Percentiles rank a stretch among this genome's conserved stretches.
phyloP scores from a whole-genome alignment of 1,140 invertebrate genomes.

The Trinorchestia longiramus region DNA sequence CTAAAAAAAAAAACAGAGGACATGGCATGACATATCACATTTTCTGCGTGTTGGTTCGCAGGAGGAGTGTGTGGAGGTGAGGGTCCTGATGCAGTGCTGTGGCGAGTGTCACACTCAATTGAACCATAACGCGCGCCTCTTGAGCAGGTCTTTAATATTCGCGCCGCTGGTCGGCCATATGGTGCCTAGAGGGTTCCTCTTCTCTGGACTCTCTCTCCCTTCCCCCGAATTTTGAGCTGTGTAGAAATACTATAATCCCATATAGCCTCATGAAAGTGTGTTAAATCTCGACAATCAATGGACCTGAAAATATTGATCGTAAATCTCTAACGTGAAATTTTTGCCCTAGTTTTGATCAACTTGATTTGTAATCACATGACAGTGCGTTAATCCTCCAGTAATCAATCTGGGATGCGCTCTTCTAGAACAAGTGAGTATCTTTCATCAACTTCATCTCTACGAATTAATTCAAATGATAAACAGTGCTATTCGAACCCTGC shows the following conservation, averaged over 20 bases:
- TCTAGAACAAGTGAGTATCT: too few species aligned
- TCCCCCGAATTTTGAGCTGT: not conserved
- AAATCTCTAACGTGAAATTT: not conserved
- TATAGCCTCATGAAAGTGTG: not conserved
- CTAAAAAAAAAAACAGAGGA: too few species aligned
- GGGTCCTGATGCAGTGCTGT: not conserved
- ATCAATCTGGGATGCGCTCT: too few species aligned
- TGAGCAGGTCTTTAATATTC: constrained; percentile 8
- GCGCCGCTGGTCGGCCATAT: not conserved
- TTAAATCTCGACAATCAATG: not conserved
- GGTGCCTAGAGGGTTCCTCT: not conserved
- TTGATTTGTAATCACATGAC: not conserved
- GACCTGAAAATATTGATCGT: not conserved
- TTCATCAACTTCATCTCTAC: too few species aligned
- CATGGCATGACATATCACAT: not conserved
- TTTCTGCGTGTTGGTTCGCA: not conserved
- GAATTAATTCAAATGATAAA: too few species aligned
- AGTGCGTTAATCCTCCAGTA: not conserved
- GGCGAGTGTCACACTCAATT: constrained; percentile 6
- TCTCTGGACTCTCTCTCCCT: not conserved
- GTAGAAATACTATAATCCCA: not conserved
- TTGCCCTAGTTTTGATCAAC: not conserved
- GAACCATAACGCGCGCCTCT: not conserved
- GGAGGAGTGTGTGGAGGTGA: not conserved
- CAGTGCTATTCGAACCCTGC: too few species aligned